Base-by-base conservation (phyloP, 2,888 invertebrate genomes). In the Archips xylosteana region DNA sequence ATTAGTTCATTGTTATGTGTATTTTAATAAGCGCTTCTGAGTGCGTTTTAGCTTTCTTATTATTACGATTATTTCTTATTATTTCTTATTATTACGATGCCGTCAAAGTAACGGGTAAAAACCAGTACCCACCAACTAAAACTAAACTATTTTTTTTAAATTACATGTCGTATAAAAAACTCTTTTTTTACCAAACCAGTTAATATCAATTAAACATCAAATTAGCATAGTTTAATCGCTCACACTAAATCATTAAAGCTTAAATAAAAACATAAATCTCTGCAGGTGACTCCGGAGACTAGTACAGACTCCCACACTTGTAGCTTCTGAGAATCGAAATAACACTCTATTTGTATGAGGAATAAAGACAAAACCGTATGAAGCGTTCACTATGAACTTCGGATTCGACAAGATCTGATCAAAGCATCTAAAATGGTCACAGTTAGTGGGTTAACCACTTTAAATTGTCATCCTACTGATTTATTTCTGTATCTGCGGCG, bases 381-480 rank as follows among this genome's bases (percentile, higher is more conserved):
- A 76, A 74, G 75, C 71, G 75, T 81, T 78, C 78, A 76, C 71
- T 75, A 81, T 57, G 83, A 87, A 86, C 87, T 87, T 90, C 84
- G 84, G 87, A 87, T 91, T 92, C 92, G 89, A 91, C 91, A 90
- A 94, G 91, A 94, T 94, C 87, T 91, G 92, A 94, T 94, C 94
- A 92, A 92, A 92, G 92, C 90, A 93, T 94, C 94, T 94, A 94
- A 94, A 95, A 94, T 94, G 94, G 95, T 94, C 93, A 94, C 94
- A 94, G 94, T 92, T 94, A 94, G 92, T 95, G 93, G 95, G 94
- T 94, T 94, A 93, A 93, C 95, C 95, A 95, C 94, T 95, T 95
- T 92, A 94, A 95, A 95, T 94, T 95, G 94, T 95, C 95, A 95
- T 95, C 94, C 90, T 89, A 87, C 91, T 95, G 95, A 95, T 95